Conservation (phyloP, 2,113 vertebrate species). For the Scatophagus argus region DNA sequence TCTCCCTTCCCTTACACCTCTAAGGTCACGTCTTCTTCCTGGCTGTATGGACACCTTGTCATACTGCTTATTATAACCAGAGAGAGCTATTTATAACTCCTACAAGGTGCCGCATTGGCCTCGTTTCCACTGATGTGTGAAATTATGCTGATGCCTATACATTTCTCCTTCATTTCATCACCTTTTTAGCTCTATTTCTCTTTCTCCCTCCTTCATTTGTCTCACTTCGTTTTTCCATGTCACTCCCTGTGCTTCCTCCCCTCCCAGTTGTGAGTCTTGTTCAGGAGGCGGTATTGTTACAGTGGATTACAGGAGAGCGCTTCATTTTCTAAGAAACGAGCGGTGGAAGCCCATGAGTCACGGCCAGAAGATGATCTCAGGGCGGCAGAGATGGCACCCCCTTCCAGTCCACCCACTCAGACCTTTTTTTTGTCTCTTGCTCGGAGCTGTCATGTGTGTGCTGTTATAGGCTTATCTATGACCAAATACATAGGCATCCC, state of each 20-base stretch:
- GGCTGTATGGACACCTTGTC: constrained; percentile 26
- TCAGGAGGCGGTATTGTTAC: constrained; percentile 31
- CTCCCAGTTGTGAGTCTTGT: neutral
- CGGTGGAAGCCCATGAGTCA: constrained; percentile 74
- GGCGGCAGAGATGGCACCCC: constrained; percentile 13
- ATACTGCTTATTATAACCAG: constrained; percentile 47
- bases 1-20: neutral
- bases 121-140: constrained; percentile 71
- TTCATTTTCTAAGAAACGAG: constrained; percentile 44
- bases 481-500: constrained; percentile 23
- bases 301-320: constrained; percentile 37
- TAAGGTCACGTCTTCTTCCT: neutral
- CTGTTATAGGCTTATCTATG: constrained; percentile 21
- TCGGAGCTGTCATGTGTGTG: neutral
- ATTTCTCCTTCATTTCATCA: constrained; percentile 60
- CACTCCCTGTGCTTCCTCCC: neutral
- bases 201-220: constrained; percentile 14
- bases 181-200: constrained; percentile 37
- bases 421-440: neutral
- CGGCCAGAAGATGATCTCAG: constrained; percentile 19
- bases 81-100: constrained; percentile 68
- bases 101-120: constrained; percentile 64
- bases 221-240: constrained; percentile 12
- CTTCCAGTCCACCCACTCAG: constrained; percentile 8
- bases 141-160: constrained; percentile 71